Evolutionary conservation across 1,140 invertebrate genomes (phyloP), one percentile per base, ranked within the genome.

Genomic region (Wasmannia auropunctata): DNA sequence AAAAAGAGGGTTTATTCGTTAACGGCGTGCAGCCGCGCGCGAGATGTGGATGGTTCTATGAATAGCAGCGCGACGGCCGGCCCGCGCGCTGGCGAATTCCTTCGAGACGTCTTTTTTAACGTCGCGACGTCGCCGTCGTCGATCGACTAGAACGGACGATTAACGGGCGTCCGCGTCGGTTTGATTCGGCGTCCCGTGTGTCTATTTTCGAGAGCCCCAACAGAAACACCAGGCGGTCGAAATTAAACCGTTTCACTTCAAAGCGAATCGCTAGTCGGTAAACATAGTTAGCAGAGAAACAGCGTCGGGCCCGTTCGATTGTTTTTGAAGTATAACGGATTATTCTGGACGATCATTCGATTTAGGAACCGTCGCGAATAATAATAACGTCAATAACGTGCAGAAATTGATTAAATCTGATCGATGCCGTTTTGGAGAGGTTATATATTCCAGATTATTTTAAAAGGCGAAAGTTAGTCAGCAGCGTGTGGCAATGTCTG

Each of bases 251-350:
- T 74, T n/a, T 58, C 37, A 54, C 79, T 74, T 83, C 79, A 74
- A 83, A 72, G 67, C 37, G 67, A 72, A 56, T 70, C 77, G 65
- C 63, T 49, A 31, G n/a, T 19, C 79, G 34, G 51, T 60, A 72
- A 83, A 83, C 67, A 72, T 58, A 58, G 79, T 83, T 58, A 81
- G 34, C 49, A n/a, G 79, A 43, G 60, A 83, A 83, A 83, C 37
- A 69, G 31, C 31, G 16, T 31, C 7, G 79, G 28, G 1, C 19
- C n/a, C 43, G 14, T 60, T 74, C 40, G n/a, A 74, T 83, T 83
- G 25, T 83, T 72, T 58, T 43, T 11, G 3, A 46, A 58, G 28
- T 63, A 14, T 8, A 56, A 14, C 31, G 22, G 14, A 69, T 80
- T 54, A 51, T 69, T 69, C 31, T n/a, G 31, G 11, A 67, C 31